phyloP scores from a whole-genome alignment of 2,888 invertebrate species.

The Polymixis lichenea region DNA sequence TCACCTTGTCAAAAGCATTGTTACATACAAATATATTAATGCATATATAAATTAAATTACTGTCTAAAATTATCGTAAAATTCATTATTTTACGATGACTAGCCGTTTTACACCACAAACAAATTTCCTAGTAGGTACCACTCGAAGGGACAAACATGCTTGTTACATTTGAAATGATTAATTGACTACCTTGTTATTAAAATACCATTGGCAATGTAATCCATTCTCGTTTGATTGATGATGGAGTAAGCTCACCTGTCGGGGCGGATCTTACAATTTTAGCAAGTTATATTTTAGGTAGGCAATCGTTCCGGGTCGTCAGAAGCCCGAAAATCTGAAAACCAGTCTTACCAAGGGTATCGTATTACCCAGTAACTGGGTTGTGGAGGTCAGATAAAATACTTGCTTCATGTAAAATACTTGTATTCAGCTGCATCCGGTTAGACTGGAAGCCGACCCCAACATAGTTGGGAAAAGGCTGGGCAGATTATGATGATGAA shows the following conservation, averaged over 20 bases:
- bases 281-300: conserved; percentile 12
- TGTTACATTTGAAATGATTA: conserved; percentile 67
- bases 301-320: too few species aligned
- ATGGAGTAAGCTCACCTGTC: conserved; percentile 39
- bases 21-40: too few species aligned
- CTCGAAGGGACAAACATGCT: conserved; percentile 21
- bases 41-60: neutral
- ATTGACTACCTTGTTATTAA: conserved; percentile 71
- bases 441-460: too few species aligned
- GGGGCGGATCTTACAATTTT: conserved; percentile 23
- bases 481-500: too few species aligned
- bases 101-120: conserved; percentile 5
- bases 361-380: too few species aligned
- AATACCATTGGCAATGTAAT: conserved; percentile 67
- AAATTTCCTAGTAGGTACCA: conserved; percentile 13
- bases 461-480: too few species aligned
- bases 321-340: too few species aligned
- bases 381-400: too few species aligned
- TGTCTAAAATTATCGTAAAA: neutral
- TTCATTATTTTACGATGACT: conserved; percentile 3
- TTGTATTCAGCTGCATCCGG: too few species aligned
- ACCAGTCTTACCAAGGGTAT: too few species aligned
- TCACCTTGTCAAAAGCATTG: neutral
- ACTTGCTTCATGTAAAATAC: too few species aligned
- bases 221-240: conserved; percentile 67